These are phyloP conservation scores for Phlogophora meticulosa DNA, from an alignment of 2,888 invertebrate species.

Conservation along the genomic window DNA sequence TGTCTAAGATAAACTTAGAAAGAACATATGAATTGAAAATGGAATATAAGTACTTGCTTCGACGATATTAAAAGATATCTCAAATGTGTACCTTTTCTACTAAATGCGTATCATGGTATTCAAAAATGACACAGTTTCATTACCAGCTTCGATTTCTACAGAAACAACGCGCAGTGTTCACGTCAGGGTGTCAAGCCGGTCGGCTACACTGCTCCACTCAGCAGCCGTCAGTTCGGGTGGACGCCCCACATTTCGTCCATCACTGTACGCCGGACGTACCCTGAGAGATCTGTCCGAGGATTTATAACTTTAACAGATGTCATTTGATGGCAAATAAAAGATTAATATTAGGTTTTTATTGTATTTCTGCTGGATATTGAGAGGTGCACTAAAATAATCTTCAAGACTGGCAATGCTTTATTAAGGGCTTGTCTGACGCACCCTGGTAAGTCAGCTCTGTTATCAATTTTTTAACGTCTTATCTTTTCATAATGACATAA, in stretches of 20 bases:
- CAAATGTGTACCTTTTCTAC: too few relatives aligned
- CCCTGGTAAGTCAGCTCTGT: too few relatives aligned
- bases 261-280: conserved; percentile 29
- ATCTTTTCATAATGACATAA: too few relatives aligned
- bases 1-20: too few relatives aligned
- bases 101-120: too few relatives aligned
- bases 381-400: not conserved
- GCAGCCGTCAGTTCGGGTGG: conserved; percentile 17
- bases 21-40: too few relatives aligned
- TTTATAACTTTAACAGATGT: conserved; percentile 66
- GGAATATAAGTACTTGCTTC: too few relatives aligned
- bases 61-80: too few relatives aligned
- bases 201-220: conserved; percentile 18
- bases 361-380: conserved; percentile 4
- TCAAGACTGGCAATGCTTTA: too few relatives aligned
- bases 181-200: conserved; percentile 18
- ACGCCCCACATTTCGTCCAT: conserved; percentile 31
- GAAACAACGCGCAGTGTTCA: not conserved
- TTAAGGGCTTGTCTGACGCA: too few relatives aligned
- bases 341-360: conserved; percentile 44
- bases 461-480: too few relatives aligned
- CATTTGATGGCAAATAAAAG: conserved; percentile 62
- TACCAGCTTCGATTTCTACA: not conserved
- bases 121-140: too few relatives aligned
- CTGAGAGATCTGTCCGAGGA: conserved; percentile 49